phyloP scores from a whole-genome alignment of 2,113 vertebrate genomes.

The Gallinago paraguaiae region DNA sequence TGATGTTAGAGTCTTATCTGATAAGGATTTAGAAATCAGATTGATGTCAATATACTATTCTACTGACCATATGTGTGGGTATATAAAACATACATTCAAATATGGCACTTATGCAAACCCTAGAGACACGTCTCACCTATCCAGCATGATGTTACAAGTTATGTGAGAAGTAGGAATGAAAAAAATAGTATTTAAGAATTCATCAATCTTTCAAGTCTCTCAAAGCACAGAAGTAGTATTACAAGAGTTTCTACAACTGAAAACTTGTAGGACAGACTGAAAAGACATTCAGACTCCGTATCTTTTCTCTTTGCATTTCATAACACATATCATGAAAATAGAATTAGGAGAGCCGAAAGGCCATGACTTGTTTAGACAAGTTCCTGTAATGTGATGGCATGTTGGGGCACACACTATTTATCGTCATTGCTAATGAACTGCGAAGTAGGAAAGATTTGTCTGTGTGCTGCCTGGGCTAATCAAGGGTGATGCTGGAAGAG shows the following conservation, averaged over 20 bases:
- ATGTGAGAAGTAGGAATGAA: background rate
- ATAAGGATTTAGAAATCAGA: background rate
- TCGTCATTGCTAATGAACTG: background rate
- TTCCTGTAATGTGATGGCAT: background rate
- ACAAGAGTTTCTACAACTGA: background rate
- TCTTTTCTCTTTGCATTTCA: background rate
- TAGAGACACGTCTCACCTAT: background rate
- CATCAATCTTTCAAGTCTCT: background rate
- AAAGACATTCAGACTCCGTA: background rate
- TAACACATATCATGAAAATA: background rate
- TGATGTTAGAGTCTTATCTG: background rate
- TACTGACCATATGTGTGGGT: background rate
- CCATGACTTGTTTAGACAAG: background rate
- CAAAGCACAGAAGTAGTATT: background rate
- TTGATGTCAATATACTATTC: background rate
- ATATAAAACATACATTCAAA: slow-evolving; percentile 9
- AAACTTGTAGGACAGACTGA: background rate
- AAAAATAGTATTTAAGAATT: background rate
- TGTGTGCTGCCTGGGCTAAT: background rate
- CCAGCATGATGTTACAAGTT: background rate
- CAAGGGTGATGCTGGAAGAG: background rate
- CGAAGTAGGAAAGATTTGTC: background rate
- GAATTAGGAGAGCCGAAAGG: background rate
- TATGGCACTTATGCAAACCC: background rate
- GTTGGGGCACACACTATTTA: background rate